A percentile compares a stretch with the other conserved stretches of the same genome.
phyloP scores from a whole-genome alignment of 2,888 invertebrate species.

The Muschampia plurimacula region DNA sequence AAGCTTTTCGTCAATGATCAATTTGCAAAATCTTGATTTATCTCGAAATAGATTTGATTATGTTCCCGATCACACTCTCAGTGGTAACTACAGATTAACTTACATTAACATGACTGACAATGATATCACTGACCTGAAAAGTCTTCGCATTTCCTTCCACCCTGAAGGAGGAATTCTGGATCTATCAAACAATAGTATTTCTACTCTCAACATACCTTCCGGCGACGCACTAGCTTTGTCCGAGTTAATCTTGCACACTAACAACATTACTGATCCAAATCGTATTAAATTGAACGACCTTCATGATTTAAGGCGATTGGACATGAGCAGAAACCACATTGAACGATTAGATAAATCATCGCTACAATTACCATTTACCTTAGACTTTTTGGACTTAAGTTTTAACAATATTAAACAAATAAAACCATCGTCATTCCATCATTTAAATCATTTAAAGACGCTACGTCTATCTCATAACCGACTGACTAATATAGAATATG shows the following conservation, averaged over 20 bases:
- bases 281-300: constrained; percentile 54
- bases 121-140: constrained; percentile 56
- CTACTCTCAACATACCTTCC: constrained; percentile 57
- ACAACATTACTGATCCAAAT: constrained; percentile 63
- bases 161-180: constrained; percentile 69
- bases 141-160: constrained; percentile 67
- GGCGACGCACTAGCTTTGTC: constrained; percentile 63
- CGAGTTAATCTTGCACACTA: constrained; percentile 61
- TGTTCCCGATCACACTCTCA: constrained; percentile 65
- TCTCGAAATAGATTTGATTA: constrained; percentile 65
- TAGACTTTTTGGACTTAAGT: constrained; percentile 63
- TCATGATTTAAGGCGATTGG: constrained; percentile 58
- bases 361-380: constrained; percentile 59
- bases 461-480: constrained; percentile 65
- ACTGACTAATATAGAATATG: constrained; percentile 62
- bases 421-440: constrained; percentile 64
- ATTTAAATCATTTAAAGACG: constrained; percentile 56
- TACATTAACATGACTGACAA: constrained; percentile 70
- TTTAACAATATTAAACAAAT: constrained; percentile 62
- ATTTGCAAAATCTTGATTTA: constrained; percentile 72
- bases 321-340: constrained; percentile 67
- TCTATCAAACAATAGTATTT: constrained; percentile 69
- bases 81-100: constrained; percentile 61
- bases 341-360: constrained; percentile 57
- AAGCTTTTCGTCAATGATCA: constrained; percentile 66